Base-by-base conservation (phyloP, 2,113 vertebrate species). In the Antennarius striatus region DNA sequence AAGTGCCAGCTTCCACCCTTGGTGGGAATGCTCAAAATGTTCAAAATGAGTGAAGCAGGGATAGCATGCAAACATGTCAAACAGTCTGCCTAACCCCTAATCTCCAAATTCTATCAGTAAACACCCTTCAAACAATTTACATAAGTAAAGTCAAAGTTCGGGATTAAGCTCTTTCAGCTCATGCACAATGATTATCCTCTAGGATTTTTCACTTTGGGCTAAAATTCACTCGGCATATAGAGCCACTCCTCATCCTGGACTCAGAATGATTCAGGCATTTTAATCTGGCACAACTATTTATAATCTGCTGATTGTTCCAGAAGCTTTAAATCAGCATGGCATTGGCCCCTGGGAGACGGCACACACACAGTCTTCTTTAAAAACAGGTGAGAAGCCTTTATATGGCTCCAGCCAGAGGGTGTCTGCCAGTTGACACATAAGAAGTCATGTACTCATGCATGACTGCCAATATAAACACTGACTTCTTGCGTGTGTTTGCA, bases 331-430 rank as follows among this genome's bases (percentile, higher is more conserved):
- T 79, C 61, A 74, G 62, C 66, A 5, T 86, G 90, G 73, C 91
- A 90, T 30, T 64, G 55, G 61, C 84, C 89, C 79, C 67, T 17
- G 82, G 88, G 90, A 83, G 60, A 56, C 87, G 87, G 22, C 22
- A 88, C 85, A 86, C 73, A 83, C 65, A 80, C 76, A 69, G 71
- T 90, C 74, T 86, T 71, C 76, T 84, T 89, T 83, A 88, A 81
- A 79, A 89, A 90, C 90, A 90, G 90, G 91, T 92, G 88, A 89
- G 73, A 81, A 89, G 80, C 84, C 91, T 84, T 89, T 87, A 83
- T 90, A 84, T 83, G 79, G 80, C 77, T 87, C 77, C 78, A 72
- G 63, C 85, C 80, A 75, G 75, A 82, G 82, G 86, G 77, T 69
- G 80, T 85, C 80, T 82, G 77, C 70, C 84, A 67, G 49, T 77